Evolutionary conservation across 2,888 invertebrate genomes (phyloP), one percentile per base, ranked within the genome.

Genomic region (Macrosiphum euphorbiae): DNA sequence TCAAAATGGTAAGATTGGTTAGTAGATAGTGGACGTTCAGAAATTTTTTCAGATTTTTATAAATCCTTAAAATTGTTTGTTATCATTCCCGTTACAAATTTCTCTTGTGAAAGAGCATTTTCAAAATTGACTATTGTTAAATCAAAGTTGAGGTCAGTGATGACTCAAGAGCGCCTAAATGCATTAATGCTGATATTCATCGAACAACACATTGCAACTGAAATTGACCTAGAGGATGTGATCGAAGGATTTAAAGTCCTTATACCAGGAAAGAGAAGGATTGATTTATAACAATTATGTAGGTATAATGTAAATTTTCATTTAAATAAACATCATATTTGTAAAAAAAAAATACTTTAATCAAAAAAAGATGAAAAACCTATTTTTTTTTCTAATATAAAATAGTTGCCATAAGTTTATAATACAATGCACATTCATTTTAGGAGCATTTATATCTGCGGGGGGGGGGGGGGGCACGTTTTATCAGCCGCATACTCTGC

Each of bases 1-100:
- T 78, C 16, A 16, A 78, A 35, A n/a, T 78, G 35, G 35, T 16
- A 20, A 16, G 61, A 61, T 41, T 44, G 13, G 44, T 44, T 84
- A n/a, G n/a, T n/a, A n/a, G n/a, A n/a, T n/a, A n/a, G n/a, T n/a
- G n/a, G n/a, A n/a, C n/a, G n/a, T n/a, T n/a, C n/a, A n/a, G n/a
- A n/a, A n/a, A n/a, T n/a, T 78, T 78, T n/a, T 78, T 78, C n/a
- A n/a, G n/a, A 78, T 28, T 78, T 78, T n/a, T 78, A 78, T n/a
- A 78, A 78, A n/a, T 78, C 11, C 7, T n/a, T 78, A 78, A 78
- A 78, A 78, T n/a, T 78, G n/a, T n/a, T n/a, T n/a, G n/a, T n/a
- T n/a, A n/a, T n/a, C n/a, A n/a, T n/a, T n/a, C n/a, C n/a, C n/a
- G n/a, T n/a, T n/a, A n/a, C n/a, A n/a, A n/a, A n/a, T n/a, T n/a